Evolutionary conservation across 2,113 vertebrate species (phyloP), one percentile per base, ranked within the genome.

Genomic region (Synchiropus splendidus): DNA sequence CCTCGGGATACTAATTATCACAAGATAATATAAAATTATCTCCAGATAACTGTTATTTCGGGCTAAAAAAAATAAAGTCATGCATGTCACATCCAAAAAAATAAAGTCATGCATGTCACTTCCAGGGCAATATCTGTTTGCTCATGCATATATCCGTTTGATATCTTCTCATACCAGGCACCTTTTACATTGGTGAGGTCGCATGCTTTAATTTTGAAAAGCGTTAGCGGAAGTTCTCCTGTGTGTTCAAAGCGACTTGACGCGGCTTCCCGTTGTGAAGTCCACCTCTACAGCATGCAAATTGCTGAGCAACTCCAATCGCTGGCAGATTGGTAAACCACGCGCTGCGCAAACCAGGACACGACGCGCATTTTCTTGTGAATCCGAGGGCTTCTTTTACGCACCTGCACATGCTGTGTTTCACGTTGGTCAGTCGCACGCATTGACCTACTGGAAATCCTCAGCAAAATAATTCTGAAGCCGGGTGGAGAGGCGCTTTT

Each of bases 251-350:
- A 1, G 0, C 0, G 1, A 0, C 40, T 64, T 67, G 53, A 41
- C 30, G 2, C 18, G 1, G 2, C 42, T 14, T 18, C 10, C 6
- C 10, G 15, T 33, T 46, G 41, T 11, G 42, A 33, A 17, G 48
- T 71, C 60, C 74, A 57, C 71, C 71, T 76, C 70, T 12, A 48
- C 63, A 31, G 65, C 70, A 69, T 72, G 74, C 70, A 79, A 77
- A 78, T 73, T 18, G 65, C 54, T 4, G 33, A 51, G 69, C 56
- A 39, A 48, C 56, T 70, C 61, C 65, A 48, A 61, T 31, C 39
- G 14, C 50, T 17, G 42, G 38, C 72, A 62, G 49, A 69, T 62
- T 66, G 61, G 62, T 48, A 71, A 65, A 43, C 45, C 46, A 48
- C 50, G 60, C 54, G 60, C 51, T 15, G 71, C 66, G 61, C 64